Evolutionary conservation across 2,113 vertebrate species (phyloP).

Genomic region (Bubo blakistoni): DNA sequence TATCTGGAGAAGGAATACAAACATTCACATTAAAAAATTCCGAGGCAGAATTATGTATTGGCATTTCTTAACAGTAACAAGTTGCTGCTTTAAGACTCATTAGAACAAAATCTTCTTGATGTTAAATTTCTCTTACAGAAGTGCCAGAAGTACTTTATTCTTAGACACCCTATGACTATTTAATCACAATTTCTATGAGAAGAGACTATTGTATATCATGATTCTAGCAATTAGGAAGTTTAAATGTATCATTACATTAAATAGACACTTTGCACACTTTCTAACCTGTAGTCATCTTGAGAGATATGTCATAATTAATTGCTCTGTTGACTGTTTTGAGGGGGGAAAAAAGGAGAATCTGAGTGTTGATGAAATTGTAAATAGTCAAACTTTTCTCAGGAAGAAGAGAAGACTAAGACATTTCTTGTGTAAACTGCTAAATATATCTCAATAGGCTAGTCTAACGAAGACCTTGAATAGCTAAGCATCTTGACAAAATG

Average conservation of each 20-base stretch:
- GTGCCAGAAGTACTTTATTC: neutral
- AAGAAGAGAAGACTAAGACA: neutral
- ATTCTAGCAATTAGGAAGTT: slow-evolving; percentile 22
- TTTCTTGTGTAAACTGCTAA: neutral
- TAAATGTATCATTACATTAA: neutral
- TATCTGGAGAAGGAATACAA: neutral
- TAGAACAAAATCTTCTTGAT: slow-evolving; percentile 46
- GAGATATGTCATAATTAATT: slow-evolving; percentile 39
- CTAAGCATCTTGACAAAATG: slow-evolving; percentile 17
- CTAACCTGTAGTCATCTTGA: slow-evolving; percentile 18
- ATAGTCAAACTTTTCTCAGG: neutral
- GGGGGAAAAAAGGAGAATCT: neutral
- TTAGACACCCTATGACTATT: slow-evolving; percentile 25
- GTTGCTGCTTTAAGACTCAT: slow-evolving; percentile 37
- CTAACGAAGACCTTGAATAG: slow-evolving; percentile 16
- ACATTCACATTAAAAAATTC: neutral
- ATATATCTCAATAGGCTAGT: slow-evolving; percentile 13
- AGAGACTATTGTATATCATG: slow-evolving; percentile 44
- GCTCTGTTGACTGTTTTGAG: slow-evolving; percentile 20
- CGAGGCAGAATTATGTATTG: neutral
- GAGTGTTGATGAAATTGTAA: neutral
- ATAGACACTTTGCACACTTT: neutral
- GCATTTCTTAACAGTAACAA: slow-evolving; percentile 10
- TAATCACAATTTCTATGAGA: slow-evolving; percentile 13
- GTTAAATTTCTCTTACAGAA: slow-evolving; percentile 17